These are phyloP conservation scores for Cerceris ruficornis DNA, from an alignment of 2,888 invertebrate species.

Conservation along the genomic window DNA sequence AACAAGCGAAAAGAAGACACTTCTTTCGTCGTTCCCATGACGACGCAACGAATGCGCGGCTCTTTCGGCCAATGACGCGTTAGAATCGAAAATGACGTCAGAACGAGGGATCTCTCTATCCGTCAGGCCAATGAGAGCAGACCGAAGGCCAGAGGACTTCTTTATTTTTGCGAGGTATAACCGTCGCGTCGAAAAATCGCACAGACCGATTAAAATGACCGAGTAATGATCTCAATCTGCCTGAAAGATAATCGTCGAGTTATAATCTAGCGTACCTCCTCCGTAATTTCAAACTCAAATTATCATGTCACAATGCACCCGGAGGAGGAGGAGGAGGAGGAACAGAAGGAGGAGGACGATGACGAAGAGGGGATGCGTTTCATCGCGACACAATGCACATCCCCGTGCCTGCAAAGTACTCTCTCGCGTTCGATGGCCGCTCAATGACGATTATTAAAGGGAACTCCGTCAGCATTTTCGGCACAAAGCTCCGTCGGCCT, in stretches of 20 bases:
- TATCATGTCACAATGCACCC: conserved; percentile 16
- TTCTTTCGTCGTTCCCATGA: no score
- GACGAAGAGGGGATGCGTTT: not conserved
- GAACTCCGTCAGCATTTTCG: conserved; percentile 3
- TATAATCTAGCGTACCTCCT: conserved; percentile 1
- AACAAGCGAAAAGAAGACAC: no score
- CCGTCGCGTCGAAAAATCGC: no score
- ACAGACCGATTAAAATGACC: no score
- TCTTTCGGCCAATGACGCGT: no score
- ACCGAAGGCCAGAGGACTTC: no score
- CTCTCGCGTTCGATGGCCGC: conserved; percentile 14
- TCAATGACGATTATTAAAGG: conserved; percentile 23
- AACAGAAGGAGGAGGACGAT: not conserved
- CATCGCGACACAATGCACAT: conserved; percentile 26
- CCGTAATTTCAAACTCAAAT: conserved; percentile 39
- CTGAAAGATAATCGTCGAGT: not conserved
- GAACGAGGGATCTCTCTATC: no score
- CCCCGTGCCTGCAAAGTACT: conserved; percentile 13
- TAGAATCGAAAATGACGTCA: no score
- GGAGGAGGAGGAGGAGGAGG: not conserved
- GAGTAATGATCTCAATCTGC: not conserved
- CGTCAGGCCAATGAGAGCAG: no score
- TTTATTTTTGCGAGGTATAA: no score
- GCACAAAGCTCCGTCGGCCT: not conserved
- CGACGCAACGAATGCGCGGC: no score